Evolutionary conservation across 2,113 vertebrate genomes (phyloP).

Genomic region (Casuarius casuarius): DNA sequence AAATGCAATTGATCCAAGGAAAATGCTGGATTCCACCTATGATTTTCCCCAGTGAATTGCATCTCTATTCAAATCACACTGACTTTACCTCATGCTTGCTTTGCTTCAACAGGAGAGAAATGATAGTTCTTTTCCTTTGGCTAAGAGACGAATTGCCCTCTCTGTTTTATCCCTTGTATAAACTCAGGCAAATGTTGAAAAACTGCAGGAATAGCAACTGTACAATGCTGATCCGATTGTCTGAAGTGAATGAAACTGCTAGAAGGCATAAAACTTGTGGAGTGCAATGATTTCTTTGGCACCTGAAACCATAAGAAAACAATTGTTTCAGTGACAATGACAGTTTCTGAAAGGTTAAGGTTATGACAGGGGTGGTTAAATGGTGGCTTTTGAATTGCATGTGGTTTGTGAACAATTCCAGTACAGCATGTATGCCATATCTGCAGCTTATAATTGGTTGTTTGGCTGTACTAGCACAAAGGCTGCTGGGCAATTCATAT

Average conservation of each 20-base stretch:
- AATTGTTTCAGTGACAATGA: neutral
- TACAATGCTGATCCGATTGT: slow-evolving; percentile 5
- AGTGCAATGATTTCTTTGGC: neutral
- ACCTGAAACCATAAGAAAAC: slow-evolving; percentile 3
- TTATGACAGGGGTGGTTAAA: neutral
- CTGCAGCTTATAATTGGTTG: neutral
- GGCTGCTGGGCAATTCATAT: neutral
- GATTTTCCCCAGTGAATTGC: neutral
- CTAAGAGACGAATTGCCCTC: neutral
- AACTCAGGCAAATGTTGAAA: slow-evolving; percentile 46
- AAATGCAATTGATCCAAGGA: neutral
- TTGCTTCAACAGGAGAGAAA: neutral
- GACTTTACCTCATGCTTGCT: neutral
- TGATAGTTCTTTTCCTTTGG: neutral
- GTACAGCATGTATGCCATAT: neutral
- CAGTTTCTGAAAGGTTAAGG: neutral
- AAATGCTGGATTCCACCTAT: neutral
- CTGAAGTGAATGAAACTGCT: slow-evolving; percentile 5
- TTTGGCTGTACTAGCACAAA: neutral
- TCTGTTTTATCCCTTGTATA: slow-evolving; percentile 22
- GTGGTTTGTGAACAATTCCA: neutral
- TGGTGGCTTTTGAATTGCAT: neutral
- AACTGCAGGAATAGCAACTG: neutral
- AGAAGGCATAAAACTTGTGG: slow-evolving; percentile 7
- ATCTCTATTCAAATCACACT: neutral